Conservation (phyloP, 2,113 vertebrate species). For the Pedetes capensis region DNA sequence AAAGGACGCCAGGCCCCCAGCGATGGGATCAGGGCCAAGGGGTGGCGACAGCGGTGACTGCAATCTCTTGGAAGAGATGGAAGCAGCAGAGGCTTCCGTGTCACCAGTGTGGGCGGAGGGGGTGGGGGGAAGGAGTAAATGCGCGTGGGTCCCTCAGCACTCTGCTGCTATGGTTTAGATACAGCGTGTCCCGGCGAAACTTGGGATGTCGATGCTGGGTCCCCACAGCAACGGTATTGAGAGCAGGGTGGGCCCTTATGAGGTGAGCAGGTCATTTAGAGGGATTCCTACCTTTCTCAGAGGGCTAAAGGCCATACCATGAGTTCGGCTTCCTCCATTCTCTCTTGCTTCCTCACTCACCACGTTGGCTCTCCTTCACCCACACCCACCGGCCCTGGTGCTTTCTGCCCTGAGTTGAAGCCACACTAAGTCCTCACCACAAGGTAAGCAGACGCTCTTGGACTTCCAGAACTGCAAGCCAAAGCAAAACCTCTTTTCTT, state of each 20-base stretch:
- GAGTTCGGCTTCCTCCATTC: not conserved
- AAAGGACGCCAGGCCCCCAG: not conserved
- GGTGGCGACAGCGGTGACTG: fast-evolving
- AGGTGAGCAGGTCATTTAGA: not conserved
- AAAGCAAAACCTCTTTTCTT: not conserved
- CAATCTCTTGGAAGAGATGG: not conserved
- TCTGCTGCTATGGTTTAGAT: not conserved
- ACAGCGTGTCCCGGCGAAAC: not conserved
- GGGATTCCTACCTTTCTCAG: not conserved
- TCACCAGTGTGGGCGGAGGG: not conserved
- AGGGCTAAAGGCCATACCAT: not conserved
- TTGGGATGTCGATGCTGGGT: not conserved
- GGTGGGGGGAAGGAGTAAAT: not conserved
- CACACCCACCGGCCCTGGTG: not conserved
- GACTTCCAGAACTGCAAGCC: not conserved
- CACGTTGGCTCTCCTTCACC: fast-evolving
- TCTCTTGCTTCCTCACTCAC: not conserved
- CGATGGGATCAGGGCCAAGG: not conserved
- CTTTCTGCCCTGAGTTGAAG: not conserved
- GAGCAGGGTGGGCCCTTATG: not conserved
- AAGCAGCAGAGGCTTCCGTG: not conserved
- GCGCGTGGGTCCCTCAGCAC: fast-evolving
- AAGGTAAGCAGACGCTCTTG: not conserved
- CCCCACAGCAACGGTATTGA: not conserved
- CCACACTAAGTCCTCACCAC: not conserved